Base-by-base conservation (phyloP, 1,140 invertebrate genomes). In the Cydia strobilella region DNA sequence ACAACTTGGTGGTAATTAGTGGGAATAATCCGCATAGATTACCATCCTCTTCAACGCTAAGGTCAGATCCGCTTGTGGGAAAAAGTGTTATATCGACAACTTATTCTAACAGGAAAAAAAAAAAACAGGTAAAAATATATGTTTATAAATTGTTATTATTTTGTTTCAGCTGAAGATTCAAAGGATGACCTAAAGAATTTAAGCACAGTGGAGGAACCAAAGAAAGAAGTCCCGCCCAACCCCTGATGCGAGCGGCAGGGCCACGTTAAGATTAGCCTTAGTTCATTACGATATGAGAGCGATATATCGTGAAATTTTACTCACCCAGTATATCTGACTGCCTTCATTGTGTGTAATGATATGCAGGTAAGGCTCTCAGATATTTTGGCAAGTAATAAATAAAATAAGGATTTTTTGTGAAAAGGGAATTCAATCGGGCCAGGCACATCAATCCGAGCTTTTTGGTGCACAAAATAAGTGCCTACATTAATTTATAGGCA, bases 131-230 rank as follows among this genome's bases (percentile, higher is more conserved):
- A 39, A 39, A 39, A 39, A 39, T 39, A 39, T 80, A 74, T 75
- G 23, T 73, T 75, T 10, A n/a, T 42, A 72, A 51, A 73, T 65
- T 72, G 63, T 42, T 51, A n/a, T 77, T 75, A 76, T 77, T 80
- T 87, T 79, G 76, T 93, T 93, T 25, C 80, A 95, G 95, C 84
- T 73, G 94, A 95, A 84, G 94, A 94, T 78, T 91, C 94, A 72
- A 95, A 96, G 78, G 95, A 96, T 66, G 95, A 95, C 20, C 93
- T 94, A 59, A 92, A 95, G 78, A 90, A 94, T 54, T 91, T 94
- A 45, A 90, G 91, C 74, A 94, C 91, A 77, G 93, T 91, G 77
- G 95, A 96, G 74, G 95, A 95, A 80, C 88, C 93, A 75, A 95
- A 95, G 89, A 95, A 95, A 86, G 95, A 95, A 75, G 81, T 89